Percentiles rank a stretch among this genome's conserved stretches.
phyloP scores from a whole-genome alignment of 2,113 vertebrate genomes.

The Equus przewalskii region DNA sequence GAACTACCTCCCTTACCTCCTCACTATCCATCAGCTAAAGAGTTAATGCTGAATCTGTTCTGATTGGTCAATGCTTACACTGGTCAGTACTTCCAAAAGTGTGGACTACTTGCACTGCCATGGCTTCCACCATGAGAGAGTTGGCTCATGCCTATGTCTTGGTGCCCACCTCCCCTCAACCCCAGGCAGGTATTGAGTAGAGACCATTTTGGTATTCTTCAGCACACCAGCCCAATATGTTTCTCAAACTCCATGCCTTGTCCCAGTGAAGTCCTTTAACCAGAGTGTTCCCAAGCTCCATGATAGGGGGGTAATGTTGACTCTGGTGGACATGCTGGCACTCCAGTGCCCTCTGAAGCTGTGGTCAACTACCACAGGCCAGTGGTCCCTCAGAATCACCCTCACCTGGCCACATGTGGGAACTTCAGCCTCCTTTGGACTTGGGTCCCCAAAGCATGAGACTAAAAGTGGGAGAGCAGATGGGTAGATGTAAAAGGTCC shows the following conservation, averaged over 20 bases:
- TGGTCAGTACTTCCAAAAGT: background rate
- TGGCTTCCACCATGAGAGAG: background rate
- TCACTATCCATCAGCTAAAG: background rate
- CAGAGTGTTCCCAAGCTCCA: background rate
- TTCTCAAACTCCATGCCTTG: background rate
- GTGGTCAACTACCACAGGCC: background rate
- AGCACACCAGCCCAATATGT: background rate
- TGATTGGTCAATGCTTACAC: background rate
- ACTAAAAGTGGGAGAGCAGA: background rate
- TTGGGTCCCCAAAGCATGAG: background rate
- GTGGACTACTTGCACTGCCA: background rate
- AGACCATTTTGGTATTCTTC: background rate
- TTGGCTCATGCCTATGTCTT: background rate
- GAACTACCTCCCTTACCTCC: background rate
- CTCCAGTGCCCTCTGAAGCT: background rate
- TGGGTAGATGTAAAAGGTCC: background rate
- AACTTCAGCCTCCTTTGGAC: background rate
- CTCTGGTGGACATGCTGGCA: too few relatives aligned
- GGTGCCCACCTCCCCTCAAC: background rate
- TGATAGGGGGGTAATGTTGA: background rate
- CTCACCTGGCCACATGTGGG: background rate
- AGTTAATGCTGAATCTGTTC: slow-evolving; percentile 1
- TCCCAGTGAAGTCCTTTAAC: background rate
- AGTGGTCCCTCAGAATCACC: background rate
- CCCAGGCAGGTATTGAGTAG: background rate